Evolutionary conservation across 2,113 vertebrate genomes (phyloP), one percentile per base, ranked within the genome.

Genomic region (Varanus komodoensis): DNA sequence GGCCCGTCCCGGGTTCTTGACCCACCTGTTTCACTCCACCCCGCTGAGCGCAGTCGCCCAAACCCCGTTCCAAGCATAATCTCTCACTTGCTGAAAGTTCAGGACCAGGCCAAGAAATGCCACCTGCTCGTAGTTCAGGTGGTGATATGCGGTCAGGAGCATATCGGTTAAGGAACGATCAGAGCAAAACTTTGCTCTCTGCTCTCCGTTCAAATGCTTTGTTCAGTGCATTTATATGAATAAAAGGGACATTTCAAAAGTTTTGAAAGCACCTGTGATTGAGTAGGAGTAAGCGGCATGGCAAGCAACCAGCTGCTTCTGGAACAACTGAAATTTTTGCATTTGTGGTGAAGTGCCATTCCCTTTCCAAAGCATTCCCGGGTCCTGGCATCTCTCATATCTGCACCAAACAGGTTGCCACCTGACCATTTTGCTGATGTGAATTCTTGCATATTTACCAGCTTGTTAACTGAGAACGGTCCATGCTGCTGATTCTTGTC

Each of bases 381-480:
- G 86, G 85, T 92, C 89, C 86, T 95, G 32, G 21, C 27, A 80
- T 86, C 89, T 82, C 9, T 52, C 90, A 88, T 92, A 82, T 92
- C 91, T 95, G 48, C 82, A 17, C 71, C 87, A 95, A 91, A 90
- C 94, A 86, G 19, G 64, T 25, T 94, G 91, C 92, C 92, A 93
- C 92, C 91, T 84, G 32, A 89, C n/a, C 87, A 91, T 92, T 90
- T 71, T 9, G 0, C 92, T 1, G 0, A 5, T 48, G 73, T 91
- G 91, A 89, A 75, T 93, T 97, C 93, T 95, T 97, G 82, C 95
- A 95, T 97, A 97, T 97, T 98, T 95, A 97, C 94, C 50, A 91
- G 86, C 85, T 83, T 93, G 93, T 91, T 95, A 93, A 96, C 97
- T 96, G 94, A 29, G 86, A 82, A 9, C 68, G 86, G 84, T 89